Conservation (phyloP, 2,888 invertebrate species). For the Frankliniella fusca region DNA sequence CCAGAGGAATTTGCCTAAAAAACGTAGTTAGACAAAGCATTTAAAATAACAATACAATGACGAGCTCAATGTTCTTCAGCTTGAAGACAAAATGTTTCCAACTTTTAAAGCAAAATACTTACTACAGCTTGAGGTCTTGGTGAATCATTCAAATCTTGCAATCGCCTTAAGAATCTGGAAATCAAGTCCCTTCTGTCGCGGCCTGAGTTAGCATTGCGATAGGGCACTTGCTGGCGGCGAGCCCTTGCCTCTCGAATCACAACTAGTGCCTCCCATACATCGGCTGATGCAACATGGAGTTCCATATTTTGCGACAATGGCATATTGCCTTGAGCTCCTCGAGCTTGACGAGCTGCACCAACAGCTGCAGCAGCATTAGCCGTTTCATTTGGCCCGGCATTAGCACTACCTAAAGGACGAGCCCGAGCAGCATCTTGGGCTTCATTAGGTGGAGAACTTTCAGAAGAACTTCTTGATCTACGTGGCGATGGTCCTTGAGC, state of each 20-base stretch:
- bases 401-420: neutral
- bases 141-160: neutral
- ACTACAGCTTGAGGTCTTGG: neutral
- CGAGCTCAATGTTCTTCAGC: neutral
- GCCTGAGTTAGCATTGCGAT: neutral
- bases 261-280: conserved; percentile 65
- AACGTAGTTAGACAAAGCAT: neutral
- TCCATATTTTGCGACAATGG: conserved; percentile 39
- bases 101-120: neutral
- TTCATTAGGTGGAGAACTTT: neutral
- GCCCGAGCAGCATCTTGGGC: neutral
- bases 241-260: conserved; percentile 59
- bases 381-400: neutral
- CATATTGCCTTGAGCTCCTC: neutral
- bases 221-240: neutral
- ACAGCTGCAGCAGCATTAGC: conserved; percentile 12
- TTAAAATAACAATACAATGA: neutral
- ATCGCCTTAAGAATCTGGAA: neutral
- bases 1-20: neutral
- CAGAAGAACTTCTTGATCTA: neutral
- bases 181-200: neutral
- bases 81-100: no score
- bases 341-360: neutral
- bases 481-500: neutral
- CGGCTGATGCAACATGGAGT: conserved; percentile 50